phyloP scores from a whole-genome alignment of 64 coral and sea anemone genomes.

The Pachyseris speciosa region DNA sequence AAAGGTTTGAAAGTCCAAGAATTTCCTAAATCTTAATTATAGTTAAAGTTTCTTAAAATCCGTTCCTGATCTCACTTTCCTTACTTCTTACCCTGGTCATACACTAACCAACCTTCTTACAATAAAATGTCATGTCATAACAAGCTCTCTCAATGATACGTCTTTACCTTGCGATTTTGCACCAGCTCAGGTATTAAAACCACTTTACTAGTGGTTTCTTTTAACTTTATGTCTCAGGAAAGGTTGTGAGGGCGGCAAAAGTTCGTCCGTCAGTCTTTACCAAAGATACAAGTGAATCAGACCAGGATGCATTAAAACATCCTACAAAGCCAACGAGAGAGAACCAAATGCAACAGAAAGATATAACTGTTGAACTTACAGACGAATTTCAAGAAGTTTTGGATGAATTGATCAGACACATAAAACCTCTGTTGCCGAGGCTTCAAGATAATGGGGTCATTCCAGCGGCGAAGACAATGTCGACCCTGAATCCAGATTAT shows the following conservation, averaged over 20 bases:
- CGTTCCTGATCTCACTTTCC: too few species aligned
- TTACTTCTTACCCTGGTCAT: too few species aligned
- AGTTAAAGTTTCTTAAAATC: too few species aligned
- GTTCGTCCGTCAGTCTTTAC: constrained; percentile 73
- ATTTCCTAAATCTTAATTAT: too few species aligned
- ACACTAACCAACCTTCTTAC: too few species aligned
- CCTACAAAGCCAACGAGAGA: background rate
- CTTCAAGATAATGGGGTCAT: constrained; percentile 63
- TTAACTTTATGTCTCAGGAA: constrained; percentile 38
- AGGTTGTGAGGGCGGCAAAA: constrained; percentile 72
- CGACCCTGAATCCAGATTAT: constrained; percentile 69
- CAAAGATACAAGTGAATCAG: background rate
- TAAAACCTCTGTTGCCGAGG: constrained; percentile 66
- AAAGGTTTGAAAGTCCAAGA: too few species aligned
- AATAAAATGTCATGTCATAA: too few species aligned
- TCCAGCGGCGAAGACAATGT: constrained; percentile 7
- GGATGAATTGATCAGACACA: constrained; percentile 37
- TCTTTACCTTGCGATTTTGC: too few species aligned
- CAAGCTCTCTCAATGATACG: too few species aligned
- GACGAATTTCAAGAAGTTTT: constrained; percentile 82
- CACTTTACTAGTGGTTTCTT: background rate
- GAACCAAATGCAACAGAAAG: background rate
- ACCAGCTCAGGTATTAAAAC: too few species aligned
- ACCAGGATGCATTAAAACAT: background rate
- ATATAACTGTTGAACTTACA: constrained; percentile 47